Evolutionary conservation across 2,888 invertebrate genomes (phyloP).

Genomic region (Lycaena phlaeas): DNA sequence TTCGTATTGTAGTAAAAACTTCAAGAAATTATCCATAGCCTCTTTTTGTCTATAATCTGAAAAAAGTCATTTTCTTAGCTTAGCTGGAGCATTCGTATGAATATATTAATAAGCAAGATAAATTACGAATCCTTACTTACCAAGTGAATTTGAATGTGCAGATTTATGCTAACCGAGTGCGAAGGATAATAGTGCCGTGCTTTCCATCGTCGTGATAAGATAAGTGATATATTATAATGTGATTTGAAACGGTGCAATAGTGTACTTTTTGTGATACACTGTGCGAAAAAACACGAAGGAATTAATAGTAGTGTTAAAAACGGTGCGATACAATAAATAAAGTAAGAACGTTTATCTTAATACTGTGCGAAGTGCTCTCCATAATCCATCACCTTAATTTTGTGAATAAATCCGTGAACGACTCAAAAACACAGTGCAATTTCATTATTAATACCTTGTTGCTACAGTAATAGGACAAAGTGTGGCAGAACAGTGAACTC

Average conservation of each 20-base stretch:
- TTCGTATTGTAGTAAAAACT: conserved; percentile 42
- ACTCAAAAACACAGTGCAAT: neutral
- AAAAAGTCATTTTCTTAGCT: conserved; percentile 27
- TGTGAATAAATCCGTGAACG: neutral
- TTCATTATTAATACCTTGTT: neutral
- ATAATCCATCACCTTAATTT: neutral
- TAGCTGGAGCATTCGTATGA: too few relatives aligned
- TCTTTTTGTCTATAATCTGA: conserved; percentile 46
- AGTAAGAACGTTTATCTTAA: neutral
- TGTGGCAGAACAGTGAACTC: too few relatives aligned
- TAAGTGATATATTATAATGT: neutral
- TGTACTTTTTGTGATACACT: neutral
- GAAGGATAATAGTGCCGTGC: conserved; percentile 3
- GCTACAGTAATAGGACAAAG: neutral
- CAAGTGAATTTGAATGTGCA: conserved; percentile 8
- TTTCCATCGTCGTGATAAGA: conserved; percentile 1
- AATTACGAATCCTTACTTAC: conserved; percentile 4
- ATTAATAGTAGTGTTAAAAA: neutral
- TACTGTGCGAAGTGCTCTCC: neutral
- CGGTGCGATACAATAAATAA: neutral
- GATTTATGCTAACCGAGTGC: conserved; percentile 4
- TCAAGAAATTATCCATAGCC: conserved; percentile 45
- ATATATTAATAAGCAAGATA: neutral
- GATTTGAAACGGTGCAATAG: neutral
- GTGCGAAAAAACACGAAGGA: neutral